Conservation (phyloP, 2,113 vertebrate species). For the Coturnix japonica region DNA sequence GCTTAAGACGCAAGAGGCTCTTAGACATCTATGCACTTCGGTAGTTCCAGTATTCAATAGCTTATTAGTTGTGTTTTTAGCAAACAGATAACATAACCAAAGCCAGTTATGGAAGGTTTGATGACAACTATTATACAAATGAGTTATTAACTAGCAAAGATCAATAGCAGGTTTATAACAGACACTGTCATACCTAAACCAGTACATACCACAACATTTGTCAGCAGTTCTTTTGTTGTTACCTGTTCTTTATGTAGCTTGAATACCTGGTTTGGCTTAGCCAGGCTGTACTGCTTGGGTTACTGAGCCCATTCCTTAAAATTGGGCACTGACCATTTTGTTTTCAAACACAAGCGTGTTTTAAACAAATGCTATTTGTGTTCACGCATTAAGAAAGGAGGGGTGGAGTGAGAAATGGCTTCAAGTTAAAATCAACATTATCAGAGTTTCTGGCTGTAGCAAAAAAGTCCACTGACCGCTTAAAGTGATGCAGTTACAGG, state of each 20-base stretch:
- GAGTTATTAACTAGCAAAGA: background rate
- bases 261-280: background rate
- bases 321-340: background rate
- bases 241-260: background rate
- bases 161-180: background rate
- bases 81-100: background rate
- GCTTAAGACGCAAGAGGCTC: background rate
- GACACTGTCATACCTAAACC: background rate
- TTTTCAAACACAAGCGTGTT: background rate
- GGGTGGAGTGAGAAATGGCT: background rate
- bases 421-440: background rate
- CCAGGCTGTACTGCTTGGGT: background rate
- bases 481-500: background rate
- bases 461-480: background rate
- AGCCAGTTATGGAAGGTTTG: background rate
- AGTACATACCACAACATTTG: background rate
- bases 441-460: background rate
- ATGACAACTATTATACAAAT: background rate
- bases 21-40: background rate
- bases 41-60: fast-evolving
- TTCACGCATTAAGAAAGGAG: background rate
- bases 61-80: background rate
- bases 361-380: background rate
- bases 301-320: background rate
- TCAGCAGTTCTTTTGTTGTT: background rate